Evolutionary conservation across 2,888 invertebrate species (phyloP), one percentile per base, ranked within the genome.

Genomic region (Ennomos quercinarius): DNA sequence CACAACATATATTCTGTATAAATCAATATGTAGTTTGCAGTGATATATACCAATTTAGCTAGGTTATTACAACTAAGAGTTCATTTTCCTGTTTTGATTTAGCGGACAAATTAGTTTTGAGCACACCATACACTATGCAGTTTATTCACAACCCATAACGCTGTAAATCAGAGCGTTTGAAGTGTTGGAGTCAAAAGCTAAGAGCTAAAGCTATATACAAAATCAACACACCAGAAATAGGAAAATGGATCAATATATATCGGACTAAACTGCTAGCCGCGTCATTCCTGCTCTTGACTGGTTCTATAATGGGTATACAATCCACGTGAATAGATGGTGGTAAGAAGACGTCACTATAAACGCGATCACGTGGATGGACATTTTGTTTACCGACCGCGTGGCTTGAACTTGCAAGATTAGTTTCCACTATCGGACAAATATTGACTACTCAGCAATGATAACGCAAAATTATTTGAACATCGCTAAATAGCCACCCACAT

Each of bases 341-440:
- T 48, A 59, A 63, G 70, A 59, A 63, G 70, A 79, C 79, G 78
- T 78, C 77, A 76, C 52, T 54, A 50, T 54, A 59, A 53, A 59
- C 43, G 58, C 62, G 69, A 70, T 81, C 82, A 83, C 81, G 80
- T 85, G 81, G 56, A 70, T 85, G 81, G 53, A 70, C 66, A 66
- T 70, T 80, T 85, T 85, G 75, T 84, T 81, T 78, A 80, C 77
- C 67, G 70, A 43, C 65, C 60, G 76, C 65, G 74, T 44, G 60
- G 77, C 76, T 77, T 81, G 79, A 78, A 76, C 70, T 71, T 56
- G 53, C 52, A 63, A 59, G 73, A 78, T 81, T 72, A 78, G 69
- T 65, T 63, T 47, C 65, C 64, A 58, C 63, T 64, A 63, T 64
- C 64, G 54, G 45, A 47, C 56, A 45, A 66, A 64, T 54, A 35